Conservation (phyloP, 2,797 vertebrate species). For the Notoglanidium macrostoma region DNA sequence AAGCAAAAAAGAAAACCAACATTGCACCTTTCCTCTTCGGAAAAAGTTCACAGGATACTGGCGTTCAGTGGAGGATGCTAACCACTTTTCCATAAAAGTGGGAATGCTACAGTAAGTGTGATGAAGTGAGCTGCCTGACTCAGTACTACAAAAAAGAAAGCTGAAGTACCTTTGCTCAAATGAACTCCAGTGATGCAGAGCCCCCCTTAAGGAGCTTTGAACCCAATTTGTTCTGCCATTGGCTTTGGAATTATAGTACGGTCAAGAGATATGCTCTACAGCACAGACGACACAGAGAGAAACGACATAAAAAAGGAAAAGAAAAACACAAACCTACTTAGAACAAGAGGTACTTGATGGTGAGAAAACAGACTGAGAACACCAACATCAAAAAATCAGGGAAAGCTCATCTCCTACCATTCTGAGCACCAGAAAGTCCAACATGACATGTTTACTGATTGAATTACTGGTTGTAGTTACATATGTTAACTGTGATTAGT, state of each 20-base stretch:
- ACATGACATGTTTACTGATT: background rate
- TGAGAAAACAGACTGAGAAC: slow-evolving; percentile 58
- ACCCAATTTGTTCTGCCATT: slow-evolving; percentile 71
- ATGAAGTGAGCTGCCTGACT: slow-evolving; percentile 50
- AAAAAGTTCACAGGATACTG: slow-evolving; percentile 9
- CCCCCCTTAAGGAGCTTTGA: slow-evolving; percentile 67
- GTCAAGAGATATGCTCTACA: slow-evolving; percentile 67
- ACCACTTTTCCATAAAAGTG: slow-evolving; percentile 30
- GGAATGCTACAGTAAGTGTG: slow-evolving; percentile 39
- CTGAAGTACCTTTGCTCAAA: slow-evolving; percentile 65
- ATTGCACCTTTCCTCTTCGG: slow-evolving; percentile 16
- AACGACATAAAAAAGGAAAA: slow-evolving; percentile 61
- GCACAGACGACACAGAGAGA: slow-evolving; percentile 69
- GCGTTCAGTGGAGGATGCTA: slow-evolving; percentile 26
- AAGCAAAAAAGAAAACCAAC: slow-evolving; percentile 7
- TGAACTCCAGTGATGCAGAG: slow-evolving; percentile 64
- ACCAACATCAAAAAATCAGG: slow-evolving; percentile 49
- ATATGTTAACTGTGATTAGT: background rate
- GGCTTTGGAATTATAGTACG: slow-evolving; percentile 68
- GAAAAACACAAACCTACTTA: slow-evolving; percentile 67
- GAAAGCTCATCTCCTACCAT: background rate
- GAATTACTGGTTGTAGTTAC: background rate
- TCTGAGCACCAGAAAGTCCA: background rate
- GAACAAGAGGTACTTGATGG: slow-evolving; percentile 60
- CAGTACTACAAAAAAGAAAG: slow-evolving; percentile 64